Evolutionary conservation across 2,888 invertebrate species (phyloP).

Genomic region (Maniola hyperantus): DNA sequence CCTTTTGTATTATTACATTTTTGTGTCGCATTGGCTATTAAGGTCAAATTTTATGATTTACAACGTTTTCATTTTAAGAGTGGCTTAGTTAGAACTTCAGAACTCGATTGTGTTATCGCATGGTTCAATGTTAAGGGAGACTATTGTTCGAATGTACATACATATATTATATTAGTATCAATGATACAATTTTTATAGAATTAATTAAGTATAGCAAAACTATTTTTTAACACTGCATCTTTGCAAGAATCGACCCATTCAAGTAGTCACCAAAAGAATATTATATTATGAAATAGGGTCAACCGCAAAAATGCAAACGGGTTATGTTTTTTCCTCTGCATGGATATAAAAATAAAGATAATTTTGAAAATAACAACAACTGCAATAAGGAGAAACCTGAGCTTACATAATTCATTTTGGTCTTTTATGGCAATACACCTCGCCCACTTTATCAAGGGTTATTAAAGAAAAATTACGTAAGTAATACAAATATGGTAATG

Average conservation of each 20-base stretch:
- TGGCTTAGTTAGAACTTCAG: neutral
- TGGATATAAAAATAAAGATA: conserved; percentile 10
- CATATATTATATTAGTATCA: no score
- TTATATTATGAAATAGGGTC: conserved; percentile 7
- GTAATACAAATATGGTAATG: neutral
- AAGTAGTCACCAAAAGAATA: neutral
- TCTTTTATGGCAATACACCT: conserved; percentile 7
- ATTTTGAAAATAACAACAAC: conserved; percentile 8
- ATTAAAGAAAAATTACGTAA: conserved; percentile 4
- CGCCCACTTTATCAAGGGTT: conserved; percentile 13
- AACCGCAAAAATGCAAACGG: neutral
- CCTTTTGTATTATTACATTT: neutral
- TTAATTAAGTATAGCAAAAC: neutral
- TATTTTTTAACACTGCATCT: no score
- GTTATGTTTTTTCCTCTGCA: conserved; percentile 12
- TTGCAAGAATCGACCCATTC: neutral
- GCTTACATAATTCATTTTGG: conserved; percentile 18
- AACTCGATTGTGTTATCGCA: conserved; percentile 11
- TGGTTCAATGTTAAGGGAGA: neutral
- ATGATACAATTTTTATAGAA: no score
- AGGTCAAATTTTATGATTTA: conserved; percentile 15
- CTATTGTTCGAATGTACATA: neutral
- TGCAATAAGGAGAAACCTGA: conserved; percentile 19
- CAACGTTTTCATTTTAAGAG: conserved; percentile 1
- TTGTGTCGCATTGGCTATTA: conserved; percentile 2